Evolutionary conservation across 2,113 vertebrate species (phyloP), one percentile per base, ranked within the genome.

Genomic region (Meriones unguiculatus): DNA sequence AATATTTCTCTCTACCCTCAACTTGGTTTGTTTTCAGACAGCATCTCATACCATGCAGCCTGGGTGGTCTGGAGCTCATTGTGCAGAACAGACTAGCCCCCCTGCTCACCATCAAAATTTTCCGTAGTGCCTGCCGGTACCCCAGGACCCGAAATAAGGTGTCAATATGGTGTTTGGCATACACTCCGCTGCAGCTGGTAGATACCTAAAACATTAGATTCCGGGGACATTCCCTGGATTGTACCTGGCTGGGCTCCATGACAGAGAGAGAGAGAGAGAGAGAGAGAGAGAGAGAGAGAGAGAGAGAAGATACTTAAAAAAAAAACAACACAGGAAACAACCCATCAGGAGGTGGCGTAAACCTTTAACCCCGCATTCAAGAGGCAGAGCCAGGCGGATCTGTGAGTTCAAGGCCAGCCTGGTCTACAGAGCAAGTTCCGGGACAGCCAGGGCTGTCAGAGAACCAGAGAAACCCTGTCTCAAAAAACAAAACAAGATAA

Each of bases 191-290:
- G 18, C 38, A 80, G 52, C 38, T 65, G 11, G n/a, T 65, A 32
- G 70, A 52, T 54, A 80, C 41, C n/a, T 85, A 86, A 41, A 72
- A 73, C 62, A 11, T 81, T 64, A 96, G 46, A 77, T 91, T 84
- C 24, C 9, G 20, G 30, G 64, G 52, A 54, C 54, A 70, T 17
- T 73, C 67, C 35, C 35, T n/a, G 6, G 7, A 7, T n/a, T 14
- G 65, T n/a, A n/a, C 7, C 35, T 3, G 52, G 67, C 7, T 57
- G 25, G 46, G 86, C 57, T 72, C 67, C 67, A 72, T 54, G 46
- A 46, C 46, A 46, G 46, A 46, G 46, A 46, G 5, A 46, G 46
- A 46, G 3, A 46, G 46, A 46, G 46, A 46, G 4, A 46, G 46
- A 46, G 4, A 46, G 46, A 46, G 4, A 46, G 46, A 46, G 4